Evolutionary conservation across 2,888 invertebrate species (phyloP), one percentile per base, ranked within the genome.

Genomic region (Lottia scabra): DNA sequence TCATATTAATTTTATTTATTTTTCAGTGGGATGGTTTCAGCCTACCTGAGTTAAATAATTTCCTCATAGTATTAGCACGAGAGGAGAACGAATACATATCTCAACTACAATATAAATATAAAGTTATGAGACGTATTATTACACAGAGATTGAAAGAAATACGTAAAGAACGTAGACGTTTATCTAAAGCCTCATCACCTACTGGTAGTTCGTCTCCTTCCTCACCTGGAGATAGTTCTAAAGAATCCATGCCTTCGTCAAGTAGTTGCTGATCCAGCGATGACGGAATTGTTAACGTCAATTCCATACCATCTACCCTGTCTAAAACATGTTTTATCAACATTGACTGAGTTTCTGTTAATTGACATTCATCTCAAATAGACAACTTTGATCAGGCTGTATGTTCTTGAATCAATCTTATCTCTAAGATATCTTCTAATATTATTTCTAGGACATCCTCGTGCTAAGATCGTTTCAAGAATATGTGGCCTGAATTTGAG

Each of bases 21-120:
- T 82, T 84, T 43, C 87, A 92, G 91, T 92, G 92, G 92, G 91
- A 92, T 65, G 91, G 90, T 13, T 92, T 92, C 86, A 91, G 91
- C 71, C 78, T 90, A 26, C 92, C 92, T 16, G 92, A 92, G 82
- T 85, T 92, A 74, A 88, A 89, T 69, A 92, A 92, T 81, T 92
- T 92, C 84, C 84, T 92, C 71, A 84, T 88, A 48, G 92, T 92
- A 67, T 81, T 92, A 76, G 91, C 91, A 77, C 87, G 91, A 67
- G 92, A 92, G 80, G 91, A 92, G 81, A 87, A 88, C 26, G 91
- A 91, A 75, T 91, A 91, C 75, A 82, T 89, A n/a, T 87, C 88
- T 56, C 91, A 91, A 80, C 89, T 91, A 23, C 84, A 88, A 72
- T 87, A 90, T 76, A 91, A 91, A 77, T 92, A 91, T 84, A 85